phyloP scores from a whole-genome alignment of 2,797 vertebrate genomes.

The Basileuterus tristriatus region DNA sequence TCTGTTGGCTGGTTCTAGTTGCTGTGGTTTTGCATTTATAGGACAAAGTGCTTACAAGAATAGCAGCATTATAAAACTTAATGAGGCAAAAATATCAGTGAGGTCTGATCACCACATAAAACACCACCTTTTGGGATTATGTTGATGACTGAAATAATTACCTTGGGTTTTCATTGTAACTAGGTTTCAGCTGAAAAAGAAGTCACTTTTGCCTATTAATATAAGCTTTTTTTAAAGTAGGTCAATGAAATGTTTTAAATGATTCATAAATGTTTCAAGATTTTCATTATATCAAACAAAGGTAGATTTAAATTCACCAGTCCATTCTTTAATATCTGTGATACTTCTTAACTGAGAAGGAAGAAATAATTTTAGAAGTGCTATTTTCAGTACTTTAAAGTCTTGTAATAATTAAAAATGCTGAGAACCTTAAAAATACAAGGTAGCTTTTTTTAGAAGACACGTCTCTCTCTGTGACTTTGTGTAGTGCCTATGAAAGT shows the following conservation, averaged over 20 bases:
- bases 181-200: neutral
- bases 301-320: neutral
- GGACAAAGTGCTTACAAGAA: conserved; percentile 50
- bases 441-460: neutral
- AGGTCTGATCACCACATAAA: conserved; percentile 46
- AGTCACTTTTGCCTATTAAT: neutral
- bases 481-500: neutral
- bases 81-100: conserved; percentile 40
- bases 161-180: conserved; percentile 13
- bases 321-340: neutral
- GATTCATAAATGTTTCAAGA: conserved; percentile 21
- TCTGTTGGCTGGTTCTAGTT: conserved; percentile 47
- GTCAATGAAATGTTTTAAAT: conserved; percentile 15
- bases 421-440: neutral
- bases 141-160: conserved; percentile 37
- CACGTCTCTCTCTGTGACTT: neutral
- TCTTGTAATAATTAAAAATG: neutral
- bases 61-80: conserved; percentile 64
- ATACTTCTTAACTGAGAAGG: neutral
- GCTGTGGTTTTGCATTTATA: conserved; percentile 62
- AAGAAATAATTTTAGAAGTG: neutral
- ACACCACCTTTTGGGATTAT: conserved; percentile 60
- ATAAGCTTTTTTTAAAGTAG: neutral
- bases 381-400: neutral
- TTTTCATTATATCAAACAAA: neutral